Evolutionary conservation across 1,140 invertebrate genomes (phyloP), one percentile per base, ranked within the genome.

Genomic region (Ephestia elutella): DNA sequence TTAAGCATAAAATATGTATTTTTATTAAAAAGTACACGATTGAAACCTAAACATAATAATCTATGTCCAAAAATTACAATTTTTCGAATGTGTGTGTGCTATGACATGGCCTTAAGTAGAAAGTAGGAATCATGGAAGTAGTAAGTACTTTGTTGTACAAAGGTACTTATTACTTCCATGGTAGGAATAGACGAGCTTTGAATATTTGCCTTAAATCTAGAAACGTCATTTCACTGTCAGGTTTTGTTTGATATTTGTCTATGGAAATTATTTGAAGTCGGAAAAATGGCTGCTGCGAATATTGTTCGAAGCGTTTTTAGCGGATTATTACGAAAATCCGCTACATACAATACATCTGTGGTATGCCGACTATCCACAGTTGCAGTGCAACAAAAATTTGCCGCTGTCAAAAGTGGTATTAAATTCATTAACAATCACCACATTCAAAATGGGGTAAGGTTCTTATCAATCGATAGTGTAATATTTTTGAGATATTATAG

Each of bases 261-360:
- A 66, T 69, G 61, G 44, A 55, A 58, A 60, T 50, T 70, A 57
- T 69, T 68, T 66, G 69, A 68, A 75, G 70, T 70, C 71, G 68
- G 60, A 76, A 84, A 86, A 86, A 87, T 87, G 85, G 85, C 85
- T 81, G 82, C 82, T 66, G 79, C 71, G 58, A 87, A 76, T 78
- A 68, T 87, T 73, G 72, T 79, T 66, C 80, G 82, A 69, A 86
- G 71, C 78, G 80, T 78, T 73, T 78, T 87, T 57, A 72, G 67
- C 73, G 82, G 82, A 75, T 79, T 87, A 75, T 70, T 86, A 68
- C 71, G 83, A 72, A 86, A 80, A 80, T 79, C 82, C 62, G 68
- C 75, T 8, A 66, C 70, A 17, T 79, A 75, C 65, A 81, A 66
- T 71, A 72, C 78, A 38, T 79, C 82, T 62, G 78, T 81, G 56